Base-by-base conservation (phyloP, 2,797 vertebrate genomes). In the Sus cebifrons region DNA sequence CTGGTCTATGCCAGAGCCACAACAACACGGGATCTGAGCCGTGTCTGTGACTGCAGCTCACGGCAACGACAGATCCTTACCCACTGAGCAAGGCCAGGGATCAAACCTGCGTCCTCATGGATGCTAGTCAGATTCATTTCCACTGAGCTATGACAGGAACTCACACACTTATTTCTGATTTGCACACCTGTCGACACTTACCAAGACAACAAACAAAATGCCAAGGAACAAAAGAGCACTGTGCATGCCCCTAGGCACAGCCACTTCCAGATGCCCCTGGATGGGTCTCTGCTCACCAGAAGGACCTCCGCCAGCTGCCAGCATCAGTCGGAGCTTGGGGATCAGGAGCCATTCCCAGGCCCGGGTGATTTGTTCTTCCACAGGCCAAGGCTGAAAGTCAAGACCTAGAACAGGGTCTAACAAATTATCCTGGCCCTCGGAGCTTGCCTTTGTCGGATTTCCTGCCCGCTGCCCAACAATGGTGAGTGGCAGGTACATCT, bases 121-220 rank as follows among this genome's bases (percentile, higher is more conserved):
- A 36, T 36, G 36, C 36, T 36, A 36, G 36, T 36, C 36, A 36
- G 36, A 36, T 36, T 36, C 36, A 36, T 36, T 36, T 36, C 36
- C 36, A 36, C 36, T 36, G 36, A 36, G 36, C 36, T 4, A 36
- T 36, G 36, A 36, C 36, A 36, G 36, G 36, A 36, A 36, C 36
- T 36, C 36, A 36, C 36, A 36, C 36, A 36, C 36, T 25, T 52
- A 5, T 56, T 65, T 73, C 82, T 67, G 71, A 62, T 88, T 44
- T 70, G 73, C 60, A 49, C 6, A 25, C 40, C 89, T 23, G 7
- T 65, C 92, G 58, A 14, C 86, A 65, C 88, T 75, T 77, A 49
- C 90, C 90, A 60, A 65, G 54, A 89, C 68, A 67, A 71, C 52
- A 68, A 54, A 70, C 68, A 27, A 89, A 83, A 77, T 49, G 36